Evolutionary conservation across 2,888 invertebrate species (phyloP), one percentile per base, ranked within the genome.

Genomic region (Gari tellinella): DNA sequence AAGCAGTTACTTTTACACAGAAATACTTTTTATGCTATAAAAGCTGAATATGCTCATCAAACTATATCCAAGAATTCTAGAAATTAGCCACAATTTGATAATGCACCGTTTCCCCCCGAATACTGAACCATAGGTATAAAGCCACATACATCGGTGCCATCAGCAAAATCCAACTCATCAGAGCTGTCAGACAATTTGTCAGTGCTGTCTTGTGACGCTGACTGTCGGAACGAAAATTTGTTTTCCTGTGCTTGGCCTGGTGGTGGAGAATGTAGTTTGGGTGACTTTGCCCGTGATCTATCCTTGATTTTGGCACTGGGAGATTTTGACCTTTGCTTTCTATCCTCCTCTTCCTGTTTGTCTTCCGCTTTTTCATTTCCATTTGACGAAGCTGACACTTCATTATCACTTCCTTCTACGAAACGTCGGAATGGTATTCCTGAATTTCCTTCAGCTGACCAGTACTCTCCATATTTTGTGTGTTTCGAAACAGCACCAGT

Each of bases 261-360:
- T 2, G 89, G 89, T 14, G 90, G 90, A 14, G 90, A 90, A 49
- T 84, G 83, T 21, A 87, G 80, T 38, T 88, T 81, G 4, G 88
- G 89, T 17, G 88, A 83, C 67, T 89, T 88, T 12, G 86, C 82
- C n/a, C 89, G 72, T 8, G 89, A 81, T 58, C 87, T 86, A 23
- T 90, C 90, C 75, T 87, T 90, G 23, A 91, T 80, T 68, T 87
- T 86, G 37, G 89, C 87, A 81, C 90, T 90, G 8, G 91, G 91
- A 10, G 91, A 88, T 75, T 88, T 89, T 12, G 85, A 86, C 41
- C 84, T 62, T 10, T 82, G 75, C 67, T 84, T 85, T 26, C 82
- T 77, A 55, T 86, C 86, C 19, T 86, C 85, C 37, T 88, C 88
- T 48, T 88, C 88, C 56, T 81, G 83, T 53, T 72, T 83, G 62